Evolutionary conservation across 2,888 invertebrate genomes (phyloP), one percentile per base, ranked within the genome.

Genomic region (Pemphredon lugubris): DNA sequence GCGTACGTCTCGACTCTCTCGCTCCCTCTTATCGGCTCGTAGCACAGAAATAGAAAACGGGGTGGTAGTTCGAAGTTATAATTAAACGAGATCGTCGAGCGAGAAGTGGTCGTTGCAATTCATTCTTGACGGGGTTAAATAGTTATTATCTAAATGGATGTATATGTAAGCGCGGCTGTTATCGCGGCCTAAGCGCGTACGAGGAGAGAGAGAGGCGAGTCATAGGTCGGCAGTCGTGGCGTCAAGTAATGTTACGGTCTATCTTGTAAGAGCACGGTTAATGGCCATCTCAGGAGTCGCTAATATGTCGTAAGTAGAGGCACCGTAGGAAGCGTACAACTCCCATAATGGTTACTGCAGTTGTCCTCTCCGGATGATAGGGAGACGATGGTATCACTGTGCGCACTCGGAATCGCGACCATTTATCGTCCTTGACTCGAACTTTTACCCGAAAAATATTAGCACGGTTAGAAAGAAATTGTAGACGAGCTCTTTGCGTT

Each of bases 311-410:
- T 79, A 81, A 82, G 77, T 75, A 73, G 57, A 47, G 21, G 6
- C 47, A 48, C 55, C 45, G 51, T 54, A 67, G 58, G 59, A 59
- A 55, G 39, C 45, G 45, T 55, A 42, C 63, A 53, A 68, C 74
- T 77, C 30, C 68, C 76, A 77, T 82, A 81, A 84, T 72, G 76
- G 80, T 76, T 73, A 82, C 82, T 79, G 84, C 79, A 82, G 73
- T 76, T 77, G 73, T 71, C 69, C 55, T 50, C 34, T 64, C 48
- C 53, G 47, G 47, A 53, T 1, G 40, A 4, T 16, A 26, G 26
- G 4, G 26, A 26, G 7, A 26, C 26, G 7, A n/a, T n/a, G n/a
- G n/a, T n/a, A n/a, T n/a, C n/a, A n/a, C n/a, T n/a, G n/a, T n/a
- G n/a, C n/a, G n/a, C n/a, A n/a, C n/a, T n/a, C n/a, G n/a, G n/a